Conservation (phyloP, 2,113 vertebrate genomes). For the Aplodontia rufa region DNA sequence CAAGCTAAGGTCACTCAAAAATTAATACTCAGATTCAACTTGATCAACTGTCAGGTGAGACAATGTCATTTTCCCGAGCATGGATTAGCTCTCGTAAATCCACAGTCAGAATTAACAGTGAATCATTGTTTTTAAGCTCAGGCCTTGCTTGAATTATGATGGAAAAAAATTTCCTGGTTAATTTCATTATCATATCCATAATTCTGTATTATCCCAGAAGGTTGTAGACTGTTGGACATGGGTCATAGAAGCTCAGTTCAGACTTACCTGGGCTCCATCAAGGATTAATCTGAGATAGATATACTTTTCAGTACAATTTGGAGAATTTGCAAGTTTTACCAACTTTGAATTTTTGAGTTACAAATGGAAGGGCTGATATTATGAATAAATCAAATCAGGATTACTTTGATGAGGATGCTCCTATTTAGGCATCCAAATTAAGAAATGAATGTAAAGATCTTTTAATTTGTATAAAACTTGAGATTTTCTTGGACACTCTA, state of each 20-base stretch:
- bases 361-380: neutral
- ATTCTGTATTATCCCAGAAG: neutral
- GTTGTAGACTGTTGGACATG: neutral
- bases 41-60: neutral
- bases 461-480: slow-evolving; percentile 23
- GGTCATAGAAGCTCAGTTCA: neutral
- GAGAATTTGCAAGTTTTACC: slow-evolving; percentile 9
- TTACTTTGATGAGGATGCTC: neutral
- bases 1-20: neutral
- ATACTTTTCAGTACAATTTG: neutral
- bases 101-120: neutral
- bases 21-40: neutral
- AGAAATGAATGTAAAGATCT: slow-evolving; percentile 9
- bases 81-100: neutral
- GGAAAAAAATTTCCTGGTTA: neutral
- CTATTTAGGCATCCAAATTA: slow-evolving; percentile 11
- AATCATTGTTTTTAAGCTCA: neutral
- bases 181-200: neutral
- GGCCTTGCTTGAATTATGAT: neutral
- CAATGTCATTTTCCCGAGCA: neutral
- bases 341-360: neutral
- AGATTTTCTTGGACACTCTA: neutral
- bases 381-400: neutral
- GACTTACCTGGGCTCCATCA: no score
- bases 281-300: neutral